Conservation (phyloP, 2,888 invertebrate species). For the Orthonevra nobilis region DNA sequence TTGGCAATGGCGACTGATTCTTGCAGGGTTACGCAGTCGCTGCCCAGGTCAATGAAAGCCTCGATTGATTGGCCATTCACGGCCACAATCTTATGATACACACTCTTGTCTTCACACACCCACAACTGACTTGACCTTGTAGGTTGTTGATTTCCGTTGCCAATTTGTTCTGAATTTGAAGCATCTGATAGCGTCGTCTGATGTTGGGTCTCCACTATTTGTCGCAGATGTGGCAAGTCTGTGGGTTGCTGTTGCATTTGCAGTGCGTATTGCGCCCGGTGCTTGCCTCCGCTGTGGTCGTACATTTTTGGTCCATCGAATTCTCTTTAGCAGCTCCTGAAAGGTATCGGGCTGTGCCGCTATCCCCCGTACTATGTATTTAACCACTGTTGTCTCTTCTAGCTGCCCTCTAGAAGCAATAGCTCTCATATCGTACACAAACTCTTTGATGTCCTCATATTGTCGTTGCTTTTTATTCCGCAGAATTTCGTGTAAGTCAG, state of each 20-base stretch:
- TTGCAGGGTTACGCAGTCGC: too few species aligned
- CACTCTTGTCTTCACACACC: slow-evolving; percentile 8
- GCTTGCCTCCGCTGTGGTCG: neutral
- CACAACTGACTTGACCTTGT: slow-evolving; percentile 7
- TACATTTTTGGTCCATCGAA: slow-evolving; percentile 4
- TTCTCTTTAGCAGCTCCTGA: neutral
- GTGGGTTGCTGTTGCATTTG: neutral
- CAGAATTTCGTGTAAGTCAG: slow-evolving; percentile 15
- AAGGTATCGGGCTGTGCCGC: slow-evolving; percentile 8
- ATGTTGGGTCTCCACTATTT: neutral
- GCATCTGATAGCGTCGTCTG: neutral
- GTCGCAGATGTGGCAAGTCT: neutral
- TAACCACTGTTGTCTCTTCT: slow-evolving; percentile 9
- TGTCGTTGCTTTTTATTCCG: slow-evolving; percentile 6
- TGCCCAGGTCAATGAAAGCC: too few species aligned
- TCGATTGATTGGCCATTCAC: slow-evolving; percentile 15
- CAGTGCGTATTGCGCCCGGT: neutral
- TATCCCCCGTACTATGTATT: slow-evolving; percentile 8
- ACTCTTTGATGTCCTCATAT: neutral
- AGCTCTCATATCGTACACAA: slow-evolving; percentile 2
- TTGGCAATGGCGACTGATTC: too few species aligned
- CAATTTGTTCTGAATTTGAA: neutral
- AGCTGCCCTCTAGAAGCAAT: slow-evolving; percentile 3
- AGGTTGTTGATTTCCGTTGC: neutral
- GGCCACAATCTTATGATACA: neutral